Evolutionary conservation across 1,140 invertebrate genomes (phyloP), one percentile per base, ranked within the genome.

Genomic region (Dolichoris vasculosae): DNA sequence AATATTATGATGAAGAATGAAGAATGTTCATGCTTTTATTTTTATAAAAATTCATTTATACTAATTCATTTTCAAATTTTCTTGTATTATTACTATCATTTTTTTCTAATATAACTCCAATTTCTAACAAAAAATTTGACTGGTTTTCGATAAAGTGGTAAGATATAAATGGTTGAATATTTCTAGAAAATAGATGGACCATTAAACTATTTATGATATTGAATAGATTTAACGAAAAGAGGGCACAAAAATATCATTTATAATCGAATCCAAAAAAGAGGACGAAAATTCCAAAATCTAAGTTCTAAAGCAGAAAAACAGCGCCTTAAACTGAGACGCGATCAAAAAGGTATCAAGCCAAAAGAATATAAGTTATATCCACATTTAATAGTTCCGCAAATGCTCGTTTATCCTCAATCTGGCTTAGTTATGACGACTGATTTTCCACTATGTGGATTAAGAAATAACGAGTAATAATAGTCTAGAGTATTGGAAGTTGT

Each of bases 391-490:
- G 46, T 83, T 40, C 85, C 78, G 76, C 87, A 86, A 87, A 86
- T 86, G 83, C 82, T 81, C 83, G 85, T 86, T 85, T 86, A n/a
- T 82, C 63, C 81, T 86, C 83, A 75, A 85, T 86, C 78, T 77
- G 86, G 86, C 83, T 87, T 88, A 88, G 87, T 88, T 89, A 87
- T 87, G 83, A 89, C 75, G 86, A 79, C 79, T 85, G 89, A 88
- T 87, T 81, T 86, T 71, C 59, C 79, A 78, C 26, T n/a, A 79
- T 78, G 71, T 73, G 88, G 89, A 88, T 90, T 90, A 90, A 88
- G 84, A 88, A 88, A 89, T 90, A 90, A 88, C 86, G 87, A 88
- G 75, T 85, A 86, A 86, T 87, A 88, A 88, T 87, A 83, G 84
- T 46, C 55, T 43, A 82, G 67, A 80, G 46, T 67, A 89, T 90